These are phyloP conservation scores for Ovis canadensis DNA, from an alignment of 2,113 vertebrate species.

Conservation along the genomic window DNA sequence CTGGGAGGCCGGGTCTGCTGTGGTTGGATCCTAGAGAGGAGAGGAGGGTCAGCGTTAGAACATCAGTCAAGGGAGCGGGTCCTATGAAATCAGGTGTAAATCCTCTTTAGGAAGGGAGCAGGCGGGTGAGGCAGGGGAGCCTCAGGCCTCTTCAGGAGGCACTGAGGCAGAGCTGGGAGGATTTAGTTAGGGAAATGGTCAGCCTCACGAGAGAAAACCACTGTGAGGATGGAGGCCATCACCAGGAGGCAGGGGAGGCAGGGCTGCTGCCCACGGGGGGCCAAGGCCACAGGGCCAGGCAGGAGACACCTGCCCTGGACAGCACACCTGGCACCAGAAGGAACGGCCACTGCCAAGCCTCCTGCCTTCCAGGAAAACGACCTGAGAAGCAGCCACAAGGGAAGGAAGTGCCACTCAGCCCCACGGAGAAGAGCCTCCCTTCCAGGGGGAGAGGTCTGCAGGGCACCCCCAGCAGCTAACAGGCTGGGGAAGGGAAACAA, in stretches of 20 bases:
- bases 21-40: slow-evolving; percentile 48
- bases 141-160: neutral
- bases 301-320: neutral
- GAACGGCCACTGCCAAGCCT: neutral
- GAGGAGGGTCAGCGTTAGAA: neutral
- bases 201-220: neutral
- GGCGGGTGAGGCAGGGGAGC: no score
- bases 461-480: neutral
- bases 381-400: neutral
- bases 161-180: neutral
- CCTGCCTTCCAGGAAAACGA: neutral
- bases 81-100: neutral
- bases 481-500: neutral
- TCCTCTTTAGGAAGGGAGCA: neutral
- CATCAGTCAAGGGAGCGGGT: neutral
- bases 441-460: neutral
- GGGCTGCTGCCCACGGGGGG: neutral
- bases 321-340: neutral
- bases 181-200: neutral
- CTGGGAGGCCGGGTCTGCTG: slow-evolving; percentile 14
- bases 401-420: neutral
- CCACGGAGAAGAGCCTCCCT: neutral
- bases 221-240: neutral
- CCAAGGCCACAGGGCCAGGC: neutral
- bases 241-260: neutral